A percentile compares a stretch with the other conserved stretches of the same genome.
These are phyloP conservation scores for Mionectes olivaceus DNA, from an alignment of 2,797 vertebrate species.

Conservation along the genomic window DNA sequence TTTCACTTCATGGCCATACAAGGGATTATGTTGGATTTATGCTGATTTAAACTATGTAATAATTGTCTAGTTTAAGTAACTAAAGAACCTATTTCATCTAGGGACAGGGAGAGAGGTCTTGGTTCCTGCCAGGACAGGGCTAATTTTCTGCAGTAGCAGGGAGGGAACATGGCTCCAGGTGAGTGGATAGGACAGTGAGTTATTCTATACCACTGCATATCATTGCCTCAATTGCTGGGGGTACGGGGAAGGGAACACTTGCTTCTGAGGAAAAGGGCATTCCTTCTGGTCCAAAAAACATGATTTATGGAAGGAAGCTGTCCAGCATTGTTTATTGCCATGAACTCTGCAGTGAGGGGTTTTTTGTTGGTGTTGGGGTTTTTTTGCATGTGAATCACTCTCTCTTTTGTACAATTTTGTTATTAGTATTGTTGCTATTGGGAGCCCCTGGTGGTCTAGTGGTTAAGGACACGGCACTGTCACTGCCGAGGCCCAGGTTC, in stretches of 20 bases:
- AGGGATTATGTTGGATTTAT: background rate
- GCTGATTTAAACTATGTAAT: background rate
- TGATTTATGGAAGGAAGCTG: background rate
- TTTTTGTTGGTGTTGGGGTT: background rate
- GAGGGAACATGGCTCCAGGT: background rate
- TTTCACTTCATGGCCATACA: background rate
- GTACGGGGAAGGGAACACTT: background rate
- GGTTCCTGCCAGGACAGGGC: rapidly evolving
- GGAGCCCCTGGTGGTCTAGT: no score
- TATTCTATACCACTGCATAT: background rate
- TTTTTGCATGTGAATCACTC: background rate
- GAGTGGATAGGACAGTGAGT: background rate
- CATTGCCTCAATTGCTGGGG: background rate
- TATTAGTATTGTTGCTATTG: no score
- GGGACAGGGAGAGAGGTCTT: background rate
- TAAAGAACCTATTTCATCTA: background rate
- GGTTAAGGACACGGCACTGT: no score
- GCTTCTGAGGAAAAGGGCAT: background rate
- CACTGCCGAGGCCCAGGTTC: no score
- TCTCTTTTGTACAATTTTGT: no score
- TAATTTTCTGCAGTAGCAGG: background rate
- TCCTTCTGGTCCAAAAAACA: background rate
- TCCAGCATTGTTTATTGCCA: rapidly evolving
- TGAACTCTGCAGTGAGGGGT: background rate
- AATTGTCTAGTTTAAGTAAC: background rate